Base-by-base conservation (phyloP, 2,888 invertebrate species). In the Eupsilia transversa region DNA sequence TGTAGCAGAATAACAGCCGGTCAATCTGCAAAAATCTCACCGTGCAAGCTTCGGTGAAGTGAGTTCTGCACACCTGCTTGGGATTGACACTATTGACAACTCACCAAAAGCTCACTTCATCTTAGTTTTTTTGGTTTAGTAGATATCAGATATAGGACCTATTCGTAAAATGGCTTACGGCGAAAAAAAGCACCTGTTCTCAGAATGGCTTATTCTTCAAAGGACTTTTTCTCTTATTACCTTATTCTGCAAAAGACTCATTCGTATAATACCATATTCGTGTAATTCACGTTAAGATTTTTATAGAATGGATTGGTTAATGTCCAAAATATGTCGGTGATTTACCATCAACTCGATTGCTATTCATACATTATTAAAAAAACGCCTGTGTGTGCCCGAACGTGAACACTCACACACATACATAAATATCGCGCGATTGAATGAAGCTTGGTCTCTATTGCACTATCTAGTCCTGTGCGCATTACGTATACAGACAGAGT, bases 381-480 rank as follows among this genome's bases (percentile, higher is more conserved):
- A 61, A 27, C 17, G 23, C 9, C 9, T 23, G 1, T 56, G 9
- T 54, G 27, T 66, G 12, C n/a, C 10, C 33, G n/a, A 43, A 41
- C n/a, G 23, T 41, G 5, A 64, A 33, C 43, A 33, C 23, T 0
- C 43, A 46, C 63, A 46, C 30, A 14, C 23, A 30, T 46, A 46
- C 2, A 17, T 0, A 33, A 2, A 6, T 35, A 35, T 49, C 27
- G 14, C 14, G 35, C 17, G 33, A n/a, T 49, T n/a, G 30, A 33
- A 68, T 33, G n/a, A 38, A 30, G 20, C 9, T 20, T 20, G 2
- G 14, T 20, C 49, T 73, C 72, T 73, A 59, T 59, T 49, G 4
- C n/a, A 27, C 14, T 49, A 73, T 59, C 14, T 38, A 74, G 30
- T 74, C 46, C 10, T 9, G 9, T 30, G 23, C 14, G 10, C 20